Conservation (phyloP, 2,888 invertebrate genomes). For the Nymphalis c-album region DNA sequence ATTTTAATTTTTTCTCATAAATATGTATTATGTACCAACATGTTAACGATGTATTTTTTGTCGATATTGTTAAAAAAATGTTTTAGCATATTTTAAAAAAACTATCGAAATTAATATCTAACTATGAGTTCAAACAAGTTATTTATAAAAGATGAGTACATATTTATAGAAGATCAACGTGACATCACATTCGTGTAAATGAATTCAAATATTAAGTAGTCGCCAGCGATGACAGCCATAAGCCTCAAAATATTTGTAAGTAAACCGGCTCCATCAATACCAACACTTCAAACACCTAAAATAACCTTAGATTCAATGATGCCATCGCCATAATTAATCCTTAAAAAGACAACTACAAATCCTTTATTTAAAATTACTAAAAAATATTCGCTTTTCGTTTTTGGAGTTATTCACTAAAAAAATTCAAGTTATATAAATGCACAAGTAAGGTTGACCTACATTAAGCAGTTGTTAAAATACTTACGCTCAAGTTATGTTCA, state of each 20-base stretch:
- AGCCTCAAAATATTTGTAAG: slow-evolving; percentile 36
- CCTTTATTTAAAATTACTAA: slow-evolving; percentile 2
- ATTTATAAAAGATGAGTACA: slow-evolving; percentile 2
- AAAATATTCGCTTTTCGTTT: no score
- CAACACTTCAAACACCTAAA: slow-evolving; percentile 24
- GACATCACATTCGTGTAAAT: slow-evolving; percentile 32
- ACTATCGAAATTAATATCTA: no score
- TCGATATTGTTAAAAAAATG: neutral
- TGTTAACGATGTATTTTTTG: no score
- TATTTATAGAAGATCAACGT: slow-evolving; percentile 17
- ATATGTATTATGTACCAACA: no score
- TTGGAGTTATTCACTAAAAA: neutral
- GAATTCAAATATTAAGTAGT: slow-evolving; percentile 29
- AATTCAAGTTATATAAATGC: neutral
- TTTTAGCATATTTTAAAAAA: neutral
- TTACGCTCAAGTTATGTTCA: slow-evolving; percentile 54
- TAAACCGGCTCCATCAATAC: slow-evolving; percentile 37
- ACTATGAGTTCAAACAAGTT: neutral
- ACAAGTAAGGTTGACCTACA: slow-evolving; percentile 39
- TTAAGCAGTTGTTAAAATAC: slow-evolving; percentile 45
- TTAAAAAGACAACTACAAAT: neutral
- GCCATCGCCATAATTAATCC: slow-evolving; percentile 25
- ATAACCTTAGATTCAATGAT: slow-evolving; percentile 21
- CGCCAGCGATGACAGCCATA: slow-evolving; percentile 25
- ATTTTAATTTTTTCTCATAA: no score